Conservation (phyloP, 2,888 invertebrate species). For the Tetrapedia diversipes region DNA sequence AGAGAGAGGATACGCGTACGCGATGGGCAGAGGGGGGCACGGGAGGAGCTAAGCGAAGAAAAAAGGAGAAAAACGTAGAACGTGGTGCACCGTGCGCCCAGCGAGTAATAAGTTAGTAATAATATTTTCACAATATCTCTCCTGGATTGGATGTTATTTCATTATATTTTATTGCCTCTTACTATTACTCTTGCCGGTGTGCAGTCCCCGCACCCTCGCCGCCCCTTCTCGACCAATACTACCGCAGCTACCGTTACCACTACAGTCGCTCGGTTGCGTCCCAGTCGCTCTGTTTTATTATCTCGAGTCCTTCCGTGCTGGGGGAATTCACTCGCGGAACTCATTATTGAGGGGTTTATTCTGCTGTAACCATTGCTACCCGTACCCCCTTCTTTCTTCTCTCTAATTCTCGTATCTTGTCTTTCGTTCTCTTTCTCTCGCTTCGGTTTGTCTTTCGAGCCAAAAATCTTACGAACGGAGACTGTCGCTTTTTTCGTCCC, state of each 20-base stretch:
- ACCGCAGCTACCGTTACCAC: slow-evolving; percentile 50
- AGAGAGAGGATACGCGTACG: slow-evolving; percentile 10
- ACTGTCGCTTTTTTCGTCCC: too few relatives aligned
- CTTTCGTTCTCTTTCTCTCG: slow-evolving; percentile 18
- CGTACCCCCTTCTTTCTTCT: slow-evolving; percentile 36
- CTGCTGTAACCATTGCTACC: slow-evolving; percentile 78
- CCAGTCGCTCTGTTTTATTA: slow-evolving; percentile 77
- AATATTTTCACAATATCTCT: slow-evolving; percentile 82
- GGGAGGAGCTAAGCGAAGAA: slow-evolving; percentile 24
- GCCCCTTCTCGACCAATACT: slow-evolving; percentile 45
- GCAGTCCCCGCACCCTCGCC: slow-evolving; percentile 54
- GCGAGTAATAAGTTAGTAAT: slow-evolving; percentile 82
- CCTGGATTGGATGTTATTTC: slow-evolving; percentile 81
- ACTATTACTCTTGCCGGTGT: slow-evolving; percentile 78
- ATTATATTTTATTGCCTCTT: slow-evolving; percentile 81
- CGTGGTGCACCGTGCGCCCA: slow-evolving; percentile 68
- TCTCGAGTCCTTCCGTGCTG: slow-evolving; percentile 76
- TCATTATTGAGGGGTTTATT: slow-evolving; percentile 82
- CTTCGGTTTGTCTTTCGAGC: not conserved
- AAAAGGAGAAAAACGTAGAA: slow-evolving; percentile 54
- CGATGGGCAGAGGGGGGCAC: slow-evolving; percentile 8
- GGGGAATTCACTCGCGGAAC: slow-evolving; percentile 80
- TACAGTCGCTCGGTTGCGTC: slow-evolving; percentile 58
- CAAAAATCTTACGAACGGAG: too few relatives aligned
- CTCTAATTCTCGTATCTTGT: slow-evolving; percentile 11